A percentile compares a stretch with the other conserved stretches of the same genome.
These are phyloP conservation scores for Fragum sueziense DNA, from an alignment of 2,888 invertebrate species.

Conservation along the genomic window DNA sequence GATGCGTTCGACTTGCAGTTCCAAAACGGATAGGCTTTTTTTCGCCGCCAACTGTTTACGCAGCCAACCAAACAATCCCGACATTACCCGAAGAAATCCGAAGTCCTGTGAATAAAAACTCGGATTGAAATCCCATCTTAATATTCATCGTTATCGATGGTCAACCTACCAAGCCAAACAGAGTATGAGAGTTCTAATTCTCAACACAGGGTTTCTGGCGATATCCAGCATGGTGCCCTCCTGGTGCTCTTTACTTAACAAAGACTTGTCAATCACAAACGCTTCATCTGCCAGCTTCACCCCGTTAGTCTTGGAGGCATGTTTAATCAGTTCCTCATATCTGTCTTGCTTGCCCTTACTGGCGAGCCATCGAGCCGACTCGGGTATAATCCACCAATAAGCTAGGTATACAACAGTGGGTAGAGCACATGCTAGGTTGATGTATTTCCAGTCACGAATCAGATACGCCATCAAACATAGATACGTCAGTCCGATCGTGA, in stretches of 20 bases:
- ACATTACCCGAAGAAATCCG: too few species aligned
- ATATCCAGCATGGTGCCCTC: conserved; percentile 43
- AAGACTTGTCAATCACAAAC: background rate
- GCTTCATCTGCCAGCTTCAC: background rate
- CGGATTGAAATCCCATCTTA: too few species aligned
- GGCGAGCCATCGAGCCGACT: conserved; percentile 66
- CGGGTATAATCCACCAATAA: conserved; percentile 62
- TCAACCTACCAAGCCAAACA: conserved; percentile 86
- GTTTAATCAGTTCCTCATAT: background rate
- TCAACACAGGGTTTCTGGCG: conserved; percentile 48
- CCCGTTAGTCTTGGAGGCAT: background rate
- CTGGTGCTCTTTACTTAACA: background rate
- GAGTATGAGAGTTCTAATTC: conserved; percentile 57
- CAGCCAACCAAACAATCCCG: too few species aligned
- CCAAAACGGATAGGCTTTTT: too few species aligned
- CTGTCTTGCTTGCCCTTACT: conserved; percentile 33
- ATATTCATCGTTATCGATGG: too few species aligned
- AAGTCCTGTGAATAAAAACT: too few species aligned
- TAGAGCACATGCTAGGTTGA: conserved; percentile 46
- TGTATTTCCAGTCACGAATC: conserved; percentile 53
- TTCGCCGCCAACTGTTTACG: too few species aligned
- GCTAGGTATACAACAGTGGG: conserved; percentile 47
- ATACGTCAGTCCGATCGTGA: conserved; percentile 51
- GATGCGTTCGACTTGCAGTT: too few species aligned
- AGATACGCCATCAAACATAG: conserved; percentile 53